These are phyloP conservation scores for Cyrtonyx montezumae DNA, from an alignment of 2,113 vertebrate genomes.

Conservation along the genomic window DNA sequence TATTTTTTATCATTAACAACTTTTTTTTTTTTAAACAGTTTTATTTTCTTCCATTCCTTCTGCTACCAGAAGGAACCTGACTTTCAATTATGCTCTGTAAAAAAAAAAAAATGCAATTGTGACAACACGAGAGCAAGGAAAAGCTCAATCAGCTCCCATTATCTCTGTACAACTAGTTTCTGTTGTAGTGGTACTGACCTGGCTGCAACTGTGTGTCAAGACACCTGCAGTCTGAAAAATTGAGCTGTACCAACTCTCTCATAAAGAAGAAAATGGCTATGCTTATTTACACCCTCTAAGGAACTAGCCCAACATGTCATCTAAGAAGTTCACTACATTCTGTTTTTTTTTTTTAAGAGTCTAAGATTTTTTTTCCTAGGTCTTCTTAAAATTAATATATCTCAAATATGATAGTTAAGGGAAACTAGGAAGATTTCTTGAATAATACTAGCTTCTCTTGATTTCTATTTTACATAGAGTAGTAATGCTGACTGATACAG, in stretches of 20 bases:
- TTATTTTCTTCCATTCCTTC: neutral
- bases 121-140: neutral
- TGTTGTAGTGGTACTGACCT: neutral
- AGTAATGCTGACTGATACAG: neutral
- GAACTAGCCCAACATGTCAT: neutral
- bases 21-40: neutral
- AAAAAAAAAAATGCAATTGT: neutral
- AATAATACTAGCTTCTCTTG: neutral
- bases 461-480: neutral
- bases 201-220: neutral
- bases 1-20: no score
- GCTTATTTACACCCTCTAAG: neutral
- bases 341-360: neutral
- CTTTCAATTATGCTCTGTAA: neutral
- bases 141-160: constrained; percentile 14
- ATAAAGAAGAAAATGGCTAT: neutral
- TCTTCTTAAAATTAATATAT: neutral
- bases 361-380: no score
- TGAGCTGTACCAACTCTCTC: neutral
- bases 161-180: neutral
- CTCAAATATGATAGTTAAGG: neutral
- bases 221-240: neutral
- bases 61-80: neutral
- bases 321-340: neutral
- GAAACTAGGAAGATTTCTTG: neutral